These are phyloP conservation scores for Montifringilla adamsi DNA, from an alignment of 2,113 vertebrate species.

Conservation along the genomic window DNA sequence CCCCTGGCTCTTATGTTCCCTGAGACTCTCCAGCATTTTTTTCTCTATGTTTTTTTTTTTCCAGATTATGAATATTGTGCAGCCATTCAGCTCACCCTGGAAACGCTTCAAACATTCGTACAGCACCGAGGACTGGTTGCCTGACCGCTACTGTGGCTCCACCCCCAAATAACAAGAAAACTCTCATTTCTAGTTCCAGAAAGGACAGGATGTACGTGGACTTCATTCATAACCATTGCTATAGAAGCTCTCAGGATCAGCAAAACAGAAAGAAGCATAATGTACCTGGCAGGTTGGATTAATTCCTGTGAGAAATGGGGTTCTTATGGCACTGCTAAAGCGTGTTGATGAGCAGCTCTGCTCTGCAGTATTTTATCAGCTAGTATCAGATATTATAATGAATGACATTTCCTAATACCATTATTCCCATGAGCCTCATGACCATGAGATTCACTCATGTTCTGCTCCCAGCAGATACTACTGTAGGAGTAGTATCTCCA, in stretches of 20 bases:
- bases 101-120: not conserved
- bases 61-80: not conserved
- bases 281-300: not conserved
- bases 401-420: not conserved
- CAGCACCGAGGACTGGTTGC: not conserved
- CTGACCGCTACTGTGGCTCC: not conserved
- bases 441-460: not conserved
- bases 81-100: not conserved
- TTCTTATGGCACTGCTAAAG: not conserved
- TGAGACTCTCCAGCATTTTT: not conserved
- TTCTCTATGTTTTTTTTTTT: not conserved
- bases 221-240: not conserved
- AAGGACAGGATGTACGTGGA: rapidly evolving
- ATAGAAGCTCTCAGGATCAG: not conserved
- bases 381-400: not conserved
- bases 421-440: not conserved
- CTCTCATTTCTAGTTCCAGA: not conserved
- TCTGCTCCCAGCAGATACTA: not conserved
- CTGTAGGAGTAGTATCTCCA: no score
- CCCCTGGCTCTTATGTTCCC: not conserved
- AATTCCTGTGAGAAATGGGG: not conserved
- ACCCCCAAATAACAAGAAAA: not conserved
- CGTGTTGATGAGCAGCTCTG: not conserved
- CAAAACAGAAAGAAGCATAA: not conserved
- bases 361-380: not conserved